phyloP scores from a whole-genome alignment of 2,797 vertebrate genomes.

The Benthosema pterotum region DNA sequence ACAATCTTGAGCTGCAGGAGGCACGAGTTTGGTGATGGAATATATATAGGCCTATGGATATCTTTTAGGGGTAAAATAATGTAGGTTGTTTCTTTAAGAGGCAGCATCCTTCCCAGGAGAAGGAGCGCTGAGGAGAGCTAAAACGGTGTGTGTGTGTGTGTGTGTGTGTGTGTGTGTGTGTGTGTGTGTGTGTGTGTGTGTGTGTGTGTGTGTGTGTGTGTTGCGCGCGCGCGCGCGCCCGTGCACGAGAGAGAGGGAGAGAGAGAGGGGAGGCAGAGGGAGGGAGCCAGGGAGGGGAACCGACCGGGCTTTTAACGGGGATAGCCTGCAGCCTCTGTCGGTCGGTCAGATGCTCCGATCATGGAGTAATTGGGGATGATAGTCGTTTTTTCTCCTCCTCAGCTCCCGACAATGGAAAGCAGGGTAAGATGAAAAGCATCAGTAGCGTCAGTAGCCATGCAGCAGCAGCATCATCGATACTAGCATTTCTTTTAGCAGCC shows the following conservation, averaged over 20 bases:
- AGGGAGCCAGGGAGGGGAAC: conserved; percentile 71
- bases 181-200: not conserved
- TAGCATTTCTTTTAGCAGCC: not conserved
- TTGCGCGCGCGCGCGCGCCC: no score
- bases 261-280: conserved; percentile 51
- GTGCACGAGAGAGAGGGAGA: not conserved
- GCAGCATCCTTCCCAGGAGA: conserved; percentile 58
- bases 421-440: conserved; percentile 69
- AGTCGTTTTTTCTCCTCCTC: conserved; percentile 49
- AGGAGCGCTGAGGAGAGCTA: conserved; percentile 42
- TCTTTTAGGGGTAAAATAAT: no score
- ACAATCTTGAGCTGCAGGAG: no score
- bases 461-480: not conserved
- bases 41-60: no score
- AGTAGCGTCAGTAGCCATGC: no score
- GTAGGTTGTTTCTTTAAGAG: conserved; percentile 67
- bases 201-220: not conserved
- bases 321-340: conserved; percentile 66
- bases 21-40: no score
- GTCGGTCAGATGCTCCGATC: conserved; percentile 52
- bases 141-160: conserved; percentile 9
- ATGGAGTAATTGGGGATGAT: conserved; percentile 68
- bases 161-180: not conserved
- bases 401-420: conserved; percentile 69
- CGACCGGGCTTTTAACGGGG: conserved; percentile 73